phyloP scores from a whole-genome alignment of 2,797 vertebrate species.

The Menidia menidia region DNA sequence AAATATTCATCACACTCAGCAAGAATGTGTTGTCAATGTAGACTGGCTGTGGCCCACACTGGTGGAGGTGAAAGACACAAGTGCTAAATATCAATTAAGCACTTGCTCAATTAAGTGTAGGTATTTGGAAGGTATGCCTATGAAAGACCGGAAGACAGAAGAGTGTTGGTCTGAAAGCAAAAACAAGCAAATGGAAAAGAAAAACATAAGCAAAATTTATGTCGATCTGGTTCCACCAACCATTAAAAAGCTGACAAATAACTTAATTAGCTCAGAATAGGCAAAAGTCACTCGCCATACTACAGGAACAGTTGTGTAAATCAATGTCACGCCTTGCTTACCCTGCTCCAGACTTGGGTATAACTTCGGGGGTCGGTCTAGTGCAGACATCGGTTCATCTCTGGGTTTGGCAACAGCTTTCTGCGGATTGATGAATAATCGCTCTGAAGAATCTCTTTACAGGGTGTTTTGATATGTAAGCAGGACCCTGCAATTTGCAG shows the following conservation, averaged over 20 bases:
- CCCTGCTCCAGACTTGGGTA: constrained; percentile 54
- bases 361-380: constrained; percentile 60
- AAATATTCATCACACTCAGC: constrained; percentile 75
- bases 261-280: constrained; percentile 52
- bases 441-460: constrained; percentile 63
- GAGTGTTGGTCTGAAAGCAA: constrained; percentile 20
- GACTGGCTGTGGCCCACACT: constrained; percentile 34
- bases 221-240: constrained; percentile 31
- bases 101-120: constrained; percentile 8
- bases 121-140: constrained; percentile 37
- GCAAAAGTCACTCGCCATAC: constrained; percentile 9
- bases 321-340: constrained; percentile 70
- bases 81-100: constrained; percentile 3
- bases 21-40: constrained; percentile 69
- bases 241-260: constrained; percentile 40
- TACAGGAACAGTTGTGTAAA: constrained; percentile 46
- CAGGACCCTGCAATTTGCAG: constrained; percentile 35
- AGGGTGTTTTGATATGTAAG: constrained; percentile 33
- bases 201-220: constrained; percentile 17
- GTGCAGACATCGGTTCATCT: constrained; percentile 59
- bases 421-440: constrained; percentile 72
- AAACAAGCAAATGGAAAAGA: constrained; percentile 11
- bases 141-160: constrained; percentile 19
- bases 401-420: constrained; percentile 61
- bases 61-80: constrained; percentile 36